phyloP scores from a whole-genome alignment of 2,797 vertebrate genomes.

The Setipinna tenuifilis region DNA sequence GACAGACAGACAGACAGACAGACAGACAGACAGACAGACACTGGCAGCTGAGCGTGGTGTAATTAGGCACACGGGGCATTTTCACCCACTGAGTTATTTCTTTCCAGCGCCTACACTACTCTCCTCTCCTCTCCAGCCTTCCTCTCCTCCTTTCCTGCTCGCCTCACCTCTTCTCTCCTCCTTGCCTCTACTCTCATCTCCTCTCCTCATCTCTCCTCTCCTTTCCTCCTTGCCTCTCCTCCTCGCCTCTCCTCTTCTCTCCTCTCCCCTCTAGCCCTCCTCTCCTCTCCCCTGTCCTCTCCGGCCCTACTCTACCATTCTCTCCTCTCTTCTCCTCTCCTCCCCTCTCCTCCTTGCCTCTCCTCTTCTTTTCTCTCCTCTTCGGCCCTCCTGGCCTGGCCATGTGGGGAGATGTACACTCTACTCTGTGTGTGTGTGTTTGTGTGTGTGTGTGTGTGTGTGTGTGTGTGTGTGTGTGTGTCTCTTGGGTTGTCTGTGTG shows the following conservation, averaged over 20 bases:
- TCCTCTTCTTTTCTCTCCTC: no score
- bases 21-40: no score
- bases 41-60: neutral
- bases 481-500: neutral
- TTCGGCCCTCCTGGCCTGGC: neutral
- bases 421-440: neutral
- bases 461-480: slow-evolving; percentile 11
- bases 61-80: neutral
- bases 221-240: neutral
- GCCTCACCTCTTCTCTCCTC: no score
- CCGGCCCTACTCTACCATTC: neutral
- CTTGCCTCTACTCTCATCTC: neutral
- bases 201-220: no score
- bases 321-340: no score
- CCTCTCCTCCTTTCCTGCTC: no score
- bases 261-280: neutral
- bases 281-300: no score
- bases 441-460: slow-evolving; percentile 10
- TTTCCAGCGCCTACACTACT: neutral
- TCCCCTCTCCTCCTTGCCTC: neutral
- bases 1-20: no score
- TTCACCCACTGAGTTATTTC: neutral
- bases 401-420: neutral
- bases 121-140: neutral
- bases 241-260: no score